Conservation (phyloP, 37 sponge, comb jelly and placozoan species). For the Haliclona indistincta region DNA sequence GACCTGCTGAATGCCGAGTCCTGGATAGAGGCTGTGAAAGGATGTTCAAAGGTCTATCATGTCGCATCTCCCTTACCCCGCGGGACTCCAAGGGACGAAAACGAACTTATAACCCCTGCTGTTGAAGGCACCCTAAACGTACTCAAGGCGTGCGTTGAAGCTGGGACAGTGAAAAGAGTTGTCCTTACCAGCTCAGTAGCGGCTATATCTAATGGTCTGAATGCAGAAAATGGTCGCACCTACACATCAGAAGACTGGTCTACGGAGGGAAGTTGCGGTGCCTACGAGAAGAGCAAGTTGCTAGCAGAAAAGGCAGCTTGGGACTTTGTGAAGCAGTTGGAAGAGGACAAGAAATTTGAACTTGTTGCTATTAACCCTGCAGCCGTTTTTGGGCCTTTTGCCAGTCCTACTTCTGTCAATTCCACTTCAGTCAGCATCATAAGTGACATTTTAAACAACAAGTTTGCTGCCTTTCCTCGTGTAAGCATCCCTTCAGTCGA, state of each 20-base stretch:
- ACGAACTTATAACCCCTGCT: conserved; percentile 27
- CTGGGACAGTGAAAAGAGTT: conserved; percentile 62
- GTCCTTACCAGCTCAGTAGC: conserved; percentile 62
- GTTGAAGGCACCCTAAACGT: conserved; percentile 61
- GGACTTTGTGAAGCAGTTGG: conserved; percentile 43
- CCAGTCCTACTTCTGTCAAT: conserved; percentile 13
- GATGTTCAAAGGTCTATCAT: conserved; percentile 65
- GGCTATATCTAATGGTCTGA: conserved; percentile 30
- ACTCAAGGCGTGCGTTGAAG: conserved; percentile 44
- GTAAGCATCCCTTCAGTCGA: conserved; percentile 42
- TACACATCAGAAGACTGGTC: conserved; percentile 74
- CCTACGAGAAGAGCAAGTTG: conserved; percentile 63
- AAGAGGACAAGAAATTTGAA: conserved; percentile 59
- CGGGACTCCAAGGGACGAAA: neutral
- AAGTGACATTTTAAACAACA: conserved; percentile 15
- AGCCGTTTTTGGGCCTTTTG: conserved; percentile 43
- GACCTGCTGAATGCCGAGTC: conserved; percentile 43
- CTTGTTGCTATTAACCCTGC: conserved; percentile 57
- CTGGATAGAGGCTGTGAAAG: conserved; percentile 63
- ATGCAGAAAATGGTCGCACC: neutral
- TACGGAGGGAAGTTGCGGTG: neutral
- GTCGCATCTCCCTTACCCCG: conserved; percentile 60
- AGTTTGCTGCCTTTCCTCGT: conserved; percentile 24
- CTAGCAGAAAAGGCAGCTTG: conserved; percentile 75
- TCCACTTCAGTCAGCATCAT: conserved; percentile 5